Conservation (phyloP, 2,888 invertebrate genomes). For the Melinopterus prodromus region DNA sequence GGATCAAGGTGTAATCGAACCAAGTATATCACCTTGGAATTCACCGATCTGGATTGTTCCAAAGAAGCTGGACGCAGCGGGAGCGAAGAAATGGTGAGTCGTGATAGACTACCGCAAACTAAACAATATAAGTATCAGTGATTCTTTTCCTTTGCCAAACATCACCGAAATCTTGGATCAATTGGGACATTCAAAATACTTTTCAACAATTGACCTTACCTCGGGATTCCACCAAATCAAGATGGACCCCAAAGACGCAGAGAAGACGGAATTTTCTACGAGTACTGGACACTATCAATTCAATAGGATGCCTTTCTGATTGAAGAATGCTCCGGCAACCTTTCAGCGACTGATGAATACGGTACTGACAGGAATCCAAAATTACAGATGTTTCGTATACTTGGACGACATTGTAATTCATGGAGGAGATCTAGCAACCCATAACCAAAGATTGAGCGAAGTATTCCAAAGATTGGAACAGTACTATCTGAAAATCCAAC, state of each 20-base stretch:
- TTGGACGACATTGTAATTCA: conserved; percentile 53
- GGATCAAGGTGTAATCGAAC: no score
- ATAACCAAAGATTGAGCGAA: conserved; percentile 42
- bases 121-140: conserved; percentile 42
- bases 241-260: conserved; percentile 38
- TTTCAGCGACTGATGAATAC: conserved; percentile 47
- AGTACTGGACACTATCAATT: no score
- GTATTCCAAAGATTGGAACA: conserved; percentile 44
- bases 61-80: conserved; percentile 23
- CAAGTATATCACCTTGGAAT: no score
- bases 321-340: conserved; percentile 34
- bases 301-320: no score
- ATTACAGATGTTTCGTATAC: conserved; percentile 50
- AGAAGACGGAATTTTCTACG: conserved; percentile 45
- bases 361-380: conserved; percentile 47
- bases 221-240: conserved; percentile 36
- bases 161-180: conserved; percentile 34
- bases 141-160: conserved; percentile 46
- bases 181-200: conserved; percentile 11
- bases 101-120: conserved; percentile 50
- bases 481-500: conserved; percentile 47
- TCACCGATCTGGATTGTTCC: no score
- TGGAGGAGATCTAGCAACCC: conserved; percentile 44
- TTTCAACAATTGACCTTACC: conserved; percentile 26
- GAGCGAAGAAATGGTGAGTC: conserved; percentile 49